These are phyloP conservation scores for Synanthedon andrenaeformis DNA, from an alignment of 2,888 invertebrate species.

Conservation along the genomic window DNA sequence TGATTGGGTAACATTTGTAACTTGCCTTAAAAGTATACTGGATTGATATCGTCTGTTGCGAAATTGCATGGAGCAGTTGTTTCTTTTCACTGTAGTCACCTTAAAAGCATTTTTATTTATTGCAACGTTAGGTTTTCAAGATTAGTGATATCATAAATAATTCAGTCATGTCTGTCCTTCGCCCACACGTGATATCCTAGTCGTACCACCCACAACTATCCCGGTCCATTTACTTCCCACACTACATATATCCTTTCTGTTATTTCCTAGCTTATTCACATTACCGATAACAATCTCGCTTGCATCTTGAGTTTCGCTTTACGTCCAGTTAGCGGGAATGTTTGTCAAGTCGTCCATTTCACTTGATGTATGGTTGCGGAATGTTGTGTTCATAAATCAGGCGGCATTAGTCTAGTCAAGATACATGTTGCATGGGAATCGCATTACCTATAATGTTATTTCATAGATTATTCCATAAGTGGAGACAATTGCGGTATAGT, in stretches of 20 bases:
- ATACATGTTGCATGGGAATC: not conserved
- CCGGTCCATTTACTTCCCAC: slow-evolving; percentile 37
- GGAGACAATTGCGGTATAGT: not conserved
- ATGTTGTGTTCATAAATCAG: not conserved
- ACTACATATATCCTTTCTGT: not conserved
- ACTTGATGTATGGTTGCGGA: not conserved
- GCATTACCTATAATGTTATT: not conserved
- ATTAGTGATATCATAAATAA: slow-evolving; percentile 33
- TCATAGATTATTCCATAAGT: not conserved
- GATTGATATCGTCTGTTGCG: slow-evolving; percentile 3
- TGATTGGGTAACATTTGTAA: no score
- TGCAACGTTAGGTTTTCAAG: slow-evolving; percentile 18
- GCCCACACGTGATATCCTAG: slow-evolving; percentile 22
- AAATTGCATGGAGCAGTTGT: not conserved
- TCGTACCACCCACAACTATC: slow-evolving; percentile 22
- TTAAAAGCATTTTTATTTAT: slow-evolving; percentile 12
- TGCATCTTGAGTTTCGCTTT: not conserved
- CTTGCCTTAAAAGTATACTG: slow-evolving; percentile 1
- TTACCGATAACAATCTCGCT: slow-evolving; percentile 5
- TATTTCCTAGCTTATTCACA: slow-evolving; percentile 3
- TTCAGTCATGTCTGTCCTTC: slow-evolving; percentile 19
- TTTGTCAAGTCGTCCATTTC: not conserved
- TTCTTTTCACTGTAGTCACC: not conserved
- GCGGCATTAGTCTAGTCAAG: not conserved
- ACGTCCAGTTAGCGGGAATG: not conserved